Evolutionary conservation across 1,140 invertebrate species (phyloP).

Genomic region (Varroa destructor): DNA sequence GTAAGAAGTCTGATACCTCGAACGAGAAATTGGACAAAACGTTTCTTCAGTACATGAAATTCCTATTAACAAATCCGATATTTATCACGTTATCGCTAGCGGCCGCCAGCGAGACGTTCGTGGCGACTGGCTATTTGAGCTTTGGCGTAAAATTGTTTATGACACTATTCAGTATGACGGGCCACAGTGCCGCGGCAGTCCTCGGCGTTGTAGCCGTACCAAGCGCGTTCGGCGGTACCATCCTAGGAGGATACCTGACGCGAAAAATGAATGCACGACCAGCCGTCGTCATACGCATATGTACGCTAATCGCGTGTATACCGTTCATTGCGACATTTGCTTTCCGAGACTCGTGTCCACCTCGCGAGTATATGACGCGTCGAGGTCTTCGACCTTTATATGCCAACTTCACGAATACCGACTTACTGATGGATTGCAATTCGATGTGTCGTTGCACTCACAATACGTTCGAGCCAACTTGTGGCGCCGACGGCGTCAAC

Average conservation of each 20-base stretch:
- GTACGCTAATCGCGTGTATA: conserved; percentile 10
- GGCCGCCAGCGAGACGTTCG: conserved; percentile 12
- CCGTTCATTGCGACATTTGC: conserved; percentile 24
- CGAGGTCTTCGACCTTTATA: not conserved
- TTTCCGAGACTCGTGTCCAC: conserved; percentile 17
- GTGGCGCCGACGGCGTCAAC: conserved; percentile 10
- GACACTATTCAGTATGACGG: conserved; percentile 18
- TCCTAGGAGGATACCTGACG: conserved; percentile 17
- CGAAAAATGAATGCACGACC: conserved; percentile 25
- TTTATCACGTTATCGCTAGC: conserved; percentile 21
- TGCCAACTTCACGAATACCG: conserved; percentile 16
- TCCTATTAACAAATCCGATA: conserved; percentile 12
- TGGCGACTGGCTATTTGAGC: conserved; percentile 22
- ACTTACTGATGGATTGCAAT: conserved; percentile 17
- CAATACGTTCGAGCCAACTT: conserved; percentile 22
- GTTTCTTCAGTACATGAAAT: conserved; percentile 26
- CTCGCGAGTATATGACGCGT: conserved; percentile 23
- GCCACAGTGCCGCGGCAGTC: conserved; percentile 23
- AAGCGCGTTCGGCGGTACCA: conserved; percentile 16
- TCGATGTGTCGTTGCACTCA: conserved; percentile 1
- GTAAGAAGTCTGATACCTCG: not conserved
- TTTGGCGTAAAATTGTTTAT: conserved; percentile 21
- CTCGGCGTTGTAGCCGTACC: conserved; percentile 22
- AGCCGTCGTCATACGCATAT: conserved; percentile 15
- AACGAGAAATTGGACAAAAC: conserved; percentile 11